A percentile compares a stretch with the other conserved stretches of the same genome.
phyloP scores from a whole-genome alignment of 1,140 invertebrate genomes.

The Scaptodrosophila lebanonensis region DNA sequence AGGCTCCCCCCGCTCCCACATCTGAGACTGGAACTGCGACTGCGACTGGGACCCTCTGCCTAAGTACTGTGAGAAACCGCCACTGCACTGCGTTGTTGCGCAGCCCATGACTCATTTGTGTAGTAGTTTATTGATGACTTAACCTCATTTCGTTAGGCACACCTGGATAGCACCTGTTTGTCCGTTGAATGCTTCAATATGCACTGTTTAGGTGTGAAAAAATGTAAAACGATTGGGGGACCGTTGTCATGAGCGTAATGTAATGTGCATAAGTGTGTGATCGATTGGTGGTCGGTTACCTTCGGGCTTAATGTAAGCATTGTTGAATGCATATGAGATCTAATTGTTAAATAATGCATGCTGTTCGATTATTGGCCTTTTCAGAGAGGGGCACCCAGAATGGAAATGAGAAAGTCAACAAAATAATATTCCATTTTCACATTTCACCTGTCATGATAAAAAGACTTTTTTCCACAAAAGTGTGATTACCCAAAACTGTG shows the following conservation, averaged over 20 bases:
- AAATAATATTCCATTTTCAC: too few relatives aligned
- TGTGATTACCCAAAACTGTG: too few relatives aligned
- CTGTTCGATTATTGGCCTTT: constrained; percentile 40
- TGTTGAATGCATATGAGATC: constrained; percentile 14
- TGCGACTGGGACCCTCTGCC: too few relatives aligned
- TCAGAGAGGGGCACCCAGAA: constrained; percentile 20
- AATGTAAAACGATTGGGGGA: constrained; percentile 27
- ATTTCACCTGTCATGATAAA: too few relatives aligned
- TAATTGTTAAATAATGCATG: constrained; percentile 57
- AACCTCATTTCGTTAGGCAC: constrained; percentile 51
- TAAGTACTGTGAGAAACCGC: constrained; percentile 65
- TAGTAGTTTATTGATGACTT: constrained; percentile 67
- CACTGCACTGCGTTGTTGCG: constrained; percentile 39
- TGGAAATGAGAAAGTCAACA: too few relatives aligned
- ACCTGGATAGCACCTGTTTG: constrained; percentile 50
- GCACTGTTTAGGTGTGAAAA: constrained; percentile 54
- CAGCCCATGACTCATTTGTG: constrained; percentile 59
- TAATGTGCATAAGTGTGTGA: too few relatives aligned
- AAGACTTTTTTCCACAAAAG: too few relatives aligned
- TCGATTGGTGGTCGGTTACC: constrained; percentile 43
- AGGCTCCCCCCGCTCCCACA: constrained; percentile 26
- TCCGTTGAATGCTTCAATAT: background rate
- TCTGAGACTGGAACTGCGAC: too few relatives aligned
- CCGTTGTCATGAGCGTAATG: constrained; percentile 1
- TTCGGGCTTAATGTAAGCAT: constrained; percentile 43